A percentile compares a stretch with the other conserved stretches of the same genome.
Evolutionary conservation across 2,113 vertebrate species (phyloP).

Genomic region (Petaurus breviceps): DNA sequence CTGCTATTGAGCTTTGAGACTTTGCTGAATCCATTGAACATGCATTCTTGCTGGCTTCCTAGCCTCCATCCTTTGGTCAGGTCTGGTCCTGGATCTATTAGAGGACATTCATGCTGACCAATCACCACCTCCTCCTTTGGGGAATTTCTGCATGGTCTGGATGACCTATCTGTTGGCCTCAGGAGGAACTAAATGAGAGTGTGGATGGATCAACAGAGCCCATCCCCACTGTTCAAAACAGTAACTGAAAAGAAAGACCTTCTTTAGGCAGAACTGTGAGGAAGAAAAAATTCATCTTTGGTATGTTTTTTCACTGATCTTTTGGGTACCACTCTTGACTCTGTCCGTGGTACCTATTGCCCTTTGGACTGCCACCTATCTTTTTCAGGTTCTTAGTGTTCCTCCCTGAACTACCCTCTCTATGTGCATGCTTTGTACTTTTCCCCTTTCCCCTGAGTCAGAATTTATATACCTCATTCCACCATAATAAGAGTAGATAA

Average conservation of each 20-base stretch:
- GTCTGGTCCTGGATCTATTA: background rate
- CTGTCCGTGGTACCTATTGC: background rate
- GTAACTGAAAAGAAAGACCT: background rate
- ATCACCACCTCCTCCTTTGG: background rate
- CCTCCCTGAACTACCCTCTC: background rate
- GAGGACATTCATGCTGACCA: background rate
- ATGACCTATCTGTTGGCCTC: background rate
- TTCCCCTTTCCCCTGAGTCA: background rate
- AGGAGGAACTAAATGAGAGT: background rate
- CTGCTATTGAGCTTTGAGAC: background rate
- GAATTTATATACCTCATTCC: background rate
- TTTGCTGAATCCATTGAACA: constrained; percentile 26
- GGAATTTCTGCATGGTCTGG: background rate
- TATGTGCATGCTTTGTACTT: background rate
- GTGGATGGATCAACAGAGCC: background rate
- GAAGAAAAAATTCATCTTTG: background rate
- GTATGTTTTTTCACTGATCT: background rate
- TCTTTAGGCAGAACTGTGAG: background rate
- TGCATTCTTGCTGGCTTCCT: background rate
- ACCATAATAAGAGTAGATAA: background rate
- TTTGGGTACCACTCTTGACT: background rate
- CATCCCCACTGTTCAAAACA: background rate
- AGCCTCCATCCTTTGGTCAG: background rate
- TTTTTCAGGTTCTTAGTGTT: background rate
- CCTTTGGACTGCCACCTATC: background rate